These are phyloP conservation scores for Pilophorus perplexus DNA, from an alignment of 2,888 invertebrate genomes.

Conservation along the genomic window DNA sequence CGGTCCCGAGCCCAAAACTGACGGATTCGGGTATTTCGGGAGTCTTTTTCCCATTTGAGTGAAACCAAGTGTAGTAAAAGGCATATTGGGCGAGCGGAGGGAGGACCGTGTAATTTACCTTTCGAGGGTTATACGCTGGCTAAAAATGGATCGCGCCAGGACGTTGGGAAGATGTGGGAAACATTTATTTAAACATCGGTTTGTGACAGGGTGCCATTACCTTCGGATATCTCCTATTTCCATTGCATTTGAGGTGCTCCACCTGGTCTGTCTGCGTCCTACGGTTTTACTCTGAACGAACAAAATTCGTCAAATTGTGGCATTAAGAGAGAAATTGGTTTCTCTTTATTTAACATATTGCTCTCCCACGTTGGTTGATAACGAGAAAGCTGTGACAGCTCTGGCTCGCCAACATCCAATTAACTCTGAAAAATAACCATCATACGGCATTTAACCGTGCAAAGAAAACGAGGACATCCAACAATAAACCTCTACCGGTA, in stretches of 20 bases:
- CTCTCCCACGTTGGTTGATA: too few species aligned
- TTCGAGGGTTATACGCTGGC: neutral
- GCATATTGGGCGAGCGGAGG: conserved; percentile 26
- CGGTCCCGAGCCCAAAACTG: neutral
- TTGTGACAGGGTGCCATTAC: conserved; percentile 18
- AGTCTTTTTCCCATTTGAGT: conserved; percentile 20
- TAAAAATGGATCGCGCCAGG: conserved; percentile 1
- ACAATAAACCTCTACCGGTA: too few species aligned
- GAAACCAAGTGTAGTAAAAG: conserved; percentile 32
- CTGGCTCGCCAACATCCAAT: too few species aligned
- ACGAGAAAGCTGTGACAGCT: too few species aligned
- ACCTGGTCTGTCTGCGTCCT: neutral
- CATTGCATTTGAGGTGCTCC: neutral
- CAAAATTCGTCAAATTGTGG: too few species aligned
- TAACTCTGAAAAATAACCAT: too few species aligned
- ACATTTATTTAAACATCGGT: conserved; percentile 20
- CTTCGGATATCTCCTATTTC: conserved; percentile 10
- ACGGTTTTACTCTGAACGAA: too few species aligned
- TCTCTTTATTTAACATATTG: too few species aligned
- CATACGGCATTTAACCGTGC: too few species aligned
- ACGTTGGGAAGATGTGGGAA: neutral
- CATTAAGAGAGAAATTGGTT: too few species aligned
- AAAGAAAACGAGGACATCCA: too few species aligned
- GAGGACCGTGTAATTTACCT: conserved; percentile 2
- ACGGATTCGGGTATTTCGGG: conserved; percentile 18